These are phyloP conservation scores for Yponomeuta evonymella DNA, from an alignment of 2,888 invertebrate genomes.

Conservation along the genomic window DNA sequence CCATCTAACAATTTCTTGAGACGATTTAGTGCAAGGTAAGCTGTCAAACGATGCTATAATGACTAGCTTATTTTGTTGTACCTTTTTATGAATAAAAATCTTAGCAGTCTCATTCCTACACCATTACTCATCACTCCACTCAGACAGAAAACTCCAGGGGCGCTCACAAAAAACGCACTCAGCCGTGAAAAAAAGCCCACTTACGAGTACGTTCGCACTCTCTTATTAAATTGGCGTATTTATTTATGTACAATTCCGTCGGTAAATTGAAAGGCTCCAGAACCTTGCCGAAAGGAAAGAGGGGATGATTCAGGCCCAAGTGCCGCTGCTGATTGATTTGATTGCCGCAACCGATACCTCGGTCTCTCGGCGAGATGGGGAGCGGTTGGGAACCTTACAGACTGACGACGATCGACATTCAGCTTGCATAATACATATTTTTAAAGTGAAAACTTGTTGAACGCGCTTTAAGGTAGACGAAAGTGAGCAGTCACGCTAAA, in stretches of 20 bases:
- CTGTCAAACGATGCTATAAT: too few relatives aligned
- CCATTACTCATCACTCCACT: not conserved
- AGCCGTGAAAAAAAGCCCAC: not conserved
- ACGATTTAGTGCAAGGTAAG: too few relatives aligned
- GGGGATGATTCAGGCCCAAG: not conserved
- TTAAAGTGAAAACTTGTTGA: too few relatives aligned
- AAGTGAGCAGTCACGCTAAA: too few relatives aligned
- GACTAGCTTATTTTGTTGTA: too few relatives aligned
- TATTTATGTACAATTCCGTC: not conserved
- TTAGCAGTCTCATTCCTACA: too few relatives aligned
- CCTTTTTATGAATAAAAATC: too few relatives aligned
- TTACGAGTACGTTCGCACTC: not conserved
- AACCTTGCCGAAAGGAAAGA: not conserved
- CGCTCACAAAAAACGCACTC: not conserved
- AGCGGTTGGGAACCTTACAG: not conserved
- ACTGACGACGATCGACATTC: too few relatives aligned
- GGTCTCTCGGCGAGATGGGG: not conserved
- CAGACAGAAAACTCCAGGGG: not conserved
- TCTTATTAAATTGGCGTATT: not conserved
- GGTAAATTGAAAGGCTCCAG: not conserved
- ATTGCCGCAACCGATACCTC: not conserved
- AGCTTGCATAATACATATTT: too few relatives aligned
- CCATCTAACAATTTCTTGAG: too few relatives aligned
- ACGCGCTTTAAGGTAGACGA: too few relatives aligned
- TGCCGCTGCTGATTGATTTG: not conserved